Evolutionary conservation across 2,113 vertebrate species (phyloP), one percentile per base, ranked within the genome.

Genomic region (Leptobrachium ailaonicum): DNA sequence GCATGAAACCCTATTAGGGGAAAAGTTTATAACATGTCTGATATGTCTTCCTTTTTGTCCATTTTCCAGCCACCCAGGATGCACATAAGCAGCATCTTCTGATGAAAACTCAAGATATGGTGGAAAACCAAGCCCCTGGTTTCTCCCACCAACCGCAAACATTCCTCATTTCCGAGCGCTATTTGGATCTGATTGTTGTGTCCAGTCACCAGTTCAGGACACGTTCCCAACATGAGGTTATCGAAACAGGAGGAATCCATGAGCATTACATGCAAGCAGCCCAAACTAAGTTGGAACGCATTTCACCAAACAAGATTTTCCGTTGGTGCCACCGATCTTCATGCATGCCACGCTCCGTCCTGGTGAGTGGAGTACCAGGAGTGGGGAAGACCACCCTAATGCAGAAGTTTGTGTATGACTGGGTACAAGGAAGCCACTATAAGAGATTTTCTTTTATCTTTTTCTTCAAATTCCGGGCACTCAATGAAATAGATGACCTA

Each of bases 301-400:
- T 72, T 20, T 41, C 44, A 4, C 58, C 32, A 14, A 54, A 73
- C 66, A 66, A 71, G 14, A 45, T 84, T 11, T 84, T 84, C 66
- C 73, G 71, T 2, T 82, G 82, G 82, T 77, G 73, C 47, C 32
- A 44, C 44, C 63, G 60, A 12, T 50, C 73, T 2, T 41, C 4
- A 5, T 2, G n/a, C 2, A 12, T 75, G 7, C 40, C 1, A 50
- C 83, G 53, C 60, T 41, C 70, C 0, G 84, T 93, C 10, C 13
- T 87, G 11, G 62, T 94, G 11, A 71, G 74, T 2, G 92, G 92
- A 44, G 81, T 87, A 20, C 87, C 86, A 9, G 93, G 92, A 4
- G 87, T 88, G 0, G 93, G 93, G 3, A 94, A 93, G 86, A 92
- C 89, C 47, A 90, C 90, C 0, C 82, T 85, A 4, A 43, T 93